These are phyloP conservation scores for Seira musarum DNA, from an alignment of 2,888 invertebrate species.

Conservation along the genomic window DNA sequence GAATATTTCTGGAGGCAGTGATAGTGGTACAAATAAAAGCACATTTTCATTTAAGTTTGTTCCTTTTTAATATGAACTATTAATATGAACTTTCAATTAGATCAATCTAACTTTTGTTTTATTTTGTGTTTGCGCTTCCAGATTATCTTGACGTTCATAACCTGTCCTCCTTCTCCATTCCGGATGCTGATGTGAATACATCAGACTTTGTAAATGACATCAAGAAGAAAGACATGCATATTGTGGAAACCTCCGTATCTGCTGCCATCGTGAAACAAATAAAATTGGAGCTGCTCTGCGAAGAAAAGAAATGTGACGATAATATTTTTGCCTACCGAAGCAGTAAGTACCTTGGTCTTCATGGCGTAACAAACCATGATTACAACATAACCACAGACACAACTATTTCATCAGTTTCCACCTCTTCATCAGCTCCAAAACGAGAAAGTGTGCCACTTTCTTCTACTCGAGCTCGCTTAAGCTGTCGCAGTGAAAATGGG, in stretches of 20 bases:
- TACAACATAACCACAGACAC: neutral
- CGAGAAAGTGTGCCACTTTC: neutral
- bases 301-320: constrained; percentile 2
- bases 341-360: neutral
- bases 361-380: neutral
- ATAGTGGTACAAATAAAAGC: constrained; percentile 34
- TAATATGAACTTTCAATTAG: neutral
- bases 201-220: constrained; percentile 33
- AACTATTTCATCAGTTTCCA: neutral
- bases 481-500: too few relatives aligned
- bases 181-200: constrained; percentile 41
- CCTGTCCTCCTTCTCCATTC: constrained; percentile 56
- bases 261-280: constrained; percentile 25
- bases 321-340: neutral
- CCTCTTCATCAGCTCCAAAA: neutral
- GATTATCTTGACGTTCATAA: constrained; percentile 52
- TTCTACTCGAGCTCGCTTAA: too few relatives aligned
- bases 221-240: constrained; percentile 17
- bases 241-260: constrained; percentile 2
- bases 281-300: constrained; percentile 17
- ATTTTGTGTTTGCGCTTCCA: too few relatives aligned
- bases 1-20: constrained; percentile 30
- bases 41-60: neutral
- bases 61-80: neutral
- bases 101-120: neutral